These are phyloP conservation scores for Sebastolobus alascanus DNA, from an alignment of 2,797 vertebrate species.

Conservation along the genomic window DNA sequence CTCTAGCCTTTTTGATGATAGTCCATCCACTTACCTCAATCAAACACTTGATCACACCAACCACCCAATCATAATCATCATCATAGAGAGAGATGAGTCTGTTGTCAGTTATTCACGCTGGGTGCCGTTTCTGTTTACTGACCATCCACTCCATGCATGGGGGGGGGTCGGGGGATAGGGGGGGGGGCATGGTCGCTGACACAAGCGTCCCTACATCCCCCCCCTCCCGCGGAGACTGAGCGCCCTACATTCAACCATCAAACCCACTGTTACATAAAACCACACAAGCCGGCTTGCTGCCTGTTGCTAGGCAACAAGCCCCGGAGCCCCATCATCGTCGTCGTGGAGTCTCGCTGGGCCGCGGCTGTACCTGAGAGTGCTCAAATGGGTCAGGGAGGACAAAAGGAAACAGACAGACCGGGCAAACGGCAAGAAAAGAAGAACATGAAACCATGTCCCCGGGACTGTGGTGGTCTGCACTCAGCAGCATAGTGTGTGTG, in stretches of 20 bases:
- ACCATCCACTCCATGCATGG: neutral
- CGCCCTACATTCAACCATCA: slow-evolving; percentile 78
- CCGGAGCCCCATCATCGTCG: slow-evolving; percentile 51
- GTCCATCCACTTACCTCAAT: neutral
- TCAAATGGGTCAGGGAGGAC: slow-evolving; percentile 65
- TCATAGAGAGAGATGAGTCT: neutral
- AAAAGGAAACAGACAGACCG: slow-evolving; percentile 43
- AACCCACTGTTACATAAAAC: slow-evolving; percentile 73
- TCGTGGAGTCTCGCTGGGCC: slow-evolving; percentile 51
- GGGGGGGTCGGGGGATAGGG: accelerated
- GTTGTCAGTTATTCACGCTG: slow-evolving; percentile 5
- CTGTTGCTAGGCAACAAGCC: slow-evolving; percentile 83
- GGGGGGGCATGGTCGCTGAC: slow-evolving; percentile 22
- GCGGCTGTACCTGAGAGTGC: slow-evolving; percentile 64
- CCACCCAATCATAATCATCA: neutral
- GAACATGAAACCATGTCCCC: neutral
- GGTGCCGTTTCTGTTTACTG: slow-evolving; percentile 2
- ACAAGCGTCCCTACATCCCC: slow-evolving; percentile 2
- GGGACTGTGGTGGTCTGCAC: slow-evolving; percentile 11
- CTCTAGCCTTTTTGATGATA: too few relatives aligned
- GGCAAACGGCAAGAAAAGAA: neutral
- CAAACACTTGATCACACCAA: neutral
- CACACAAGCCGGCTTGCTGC: slow-evolving; percentile 62
- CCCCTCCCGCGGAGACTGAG: slow-evolving; percentile 44
- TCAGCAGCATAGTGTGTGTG: neutral